A percentile compares a stretch with the other conserved stretches of the same genome.
phyloP scores from a whole-genome alignment of 1,140 invertebrate species.

The Periplaneta americana region DNA sequence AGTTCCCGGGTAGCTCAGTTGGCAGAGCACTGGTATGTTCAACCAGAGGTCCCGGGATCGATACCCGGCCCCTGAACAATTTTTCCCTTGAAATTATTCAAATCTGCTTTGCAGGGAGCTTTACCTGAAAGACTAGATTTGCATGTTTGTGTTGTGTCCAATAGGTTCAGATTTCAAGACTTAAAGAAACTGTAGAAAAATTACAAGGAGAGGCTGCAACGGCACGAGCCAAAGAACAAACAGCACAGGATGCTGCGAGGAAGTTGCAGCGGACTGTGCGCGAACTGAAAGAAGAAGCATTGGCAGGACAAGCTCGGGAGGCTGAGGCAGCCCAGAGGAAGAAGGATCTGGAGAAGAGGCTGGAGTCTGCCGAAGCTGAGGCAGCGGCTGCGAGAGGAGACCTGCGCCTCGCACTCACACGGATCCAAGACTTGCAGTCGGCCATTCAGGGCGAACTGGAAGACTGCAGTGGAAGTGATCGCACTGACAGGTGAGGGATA shows the following conservation, averaged over 20 bases:
- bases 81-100: no score
- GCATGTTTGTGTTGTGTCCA: neutral
- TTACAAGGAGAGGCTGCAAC: constrained; percentile 66
- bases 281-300: constrained; percentile 67
- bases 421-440: constrained; percentile 78
- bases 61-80: no score
- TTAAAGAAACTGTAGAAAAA: constrained; percentile 81
- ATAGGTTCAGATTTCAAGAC: constrained; percentile 64
- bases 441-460: constrained; percentile 75
- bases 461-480: constrained; percentile 45
- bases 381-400: constrained; percentile 58
- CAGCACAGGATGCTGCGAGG: constrained; percentile 67
- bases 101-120: no score
- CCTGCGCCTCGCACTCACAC: constrained; percentile 70
- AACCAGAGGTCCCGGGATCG: no score
- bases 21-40: no score
- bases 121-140: no score
- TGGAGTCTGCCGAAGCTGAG: constrained; percentile 60
- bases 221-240: constrained; percentile 63
- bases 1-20: no score
- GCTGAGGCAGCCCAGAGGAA: constrained; percentile 62
- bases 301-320: constrained; percentile 57
- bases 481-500: neutral
- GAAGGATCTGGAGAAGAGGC: constrained; percentile 61
- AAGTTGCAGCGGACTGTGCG: constrained; percentile 62